Evolutionary conservation across 2,888 invertebrate species (phyloP).

Genomic region (Tetrapedia diversipes): DNA sequence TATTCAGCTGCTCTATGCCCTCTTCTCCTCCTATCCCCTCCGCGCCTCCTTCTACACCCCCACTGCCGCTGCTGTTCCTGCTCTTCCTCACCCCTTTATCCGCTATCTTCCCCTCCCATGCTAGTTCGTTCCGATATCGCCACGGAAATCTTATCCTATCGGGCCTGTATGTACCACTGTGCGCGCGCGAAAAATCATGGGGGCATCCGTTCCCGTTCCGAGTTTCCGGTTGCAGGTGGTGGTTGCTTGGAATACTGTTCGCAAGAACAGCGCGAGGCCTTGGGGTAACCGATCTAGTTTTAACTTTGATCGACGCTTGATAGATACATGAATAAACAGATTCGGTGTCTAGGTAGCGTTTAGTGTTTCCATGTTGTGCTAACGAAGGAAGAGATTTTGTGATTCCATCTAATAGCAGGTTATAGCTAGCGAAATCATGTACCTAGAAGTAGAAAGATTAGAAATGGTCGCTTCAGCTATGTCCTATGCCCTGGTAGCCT

Average conservation of each 20-base stretch:
- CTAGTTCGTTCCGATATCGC: conserved; percentile 70
- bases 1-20: conserved; percentile 82
- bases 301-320: too few species aligned
- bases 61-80: conserved; percentile 41
- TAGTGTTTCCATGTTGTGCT: too few species aligned
- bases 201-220: neutral
- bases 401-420: too few species aligned
- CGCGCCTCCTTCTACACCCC: conserved; percentile 59
- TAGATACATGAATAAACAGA: too few species aligned
- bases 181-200: conserved; percentile 42
- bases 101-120: conserved; percentile 55
- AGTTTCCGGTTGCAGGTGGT: neutral
- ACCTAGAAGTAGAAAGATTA: too few species aligned
- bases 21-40: conserved; percentile 70
- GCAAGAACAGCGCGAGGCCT: too few species aligned
- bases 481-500: neutral
- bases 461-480: too few species aligned
- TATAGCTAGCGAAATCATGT: too few species aligned
- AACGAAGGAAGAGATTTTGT: too few species aligned
- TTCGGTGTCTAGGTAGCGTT: too few species aligned
- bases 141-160: conserved; percentile 75
- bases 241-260: neutral
- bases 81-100: conserved; percentile 57
- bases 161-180: conserved; percentile 47
- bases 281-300: too few species aligned